Conservation (phyloP, 2,797 vertebrate genomes). For the Betta splendens region DNA sequence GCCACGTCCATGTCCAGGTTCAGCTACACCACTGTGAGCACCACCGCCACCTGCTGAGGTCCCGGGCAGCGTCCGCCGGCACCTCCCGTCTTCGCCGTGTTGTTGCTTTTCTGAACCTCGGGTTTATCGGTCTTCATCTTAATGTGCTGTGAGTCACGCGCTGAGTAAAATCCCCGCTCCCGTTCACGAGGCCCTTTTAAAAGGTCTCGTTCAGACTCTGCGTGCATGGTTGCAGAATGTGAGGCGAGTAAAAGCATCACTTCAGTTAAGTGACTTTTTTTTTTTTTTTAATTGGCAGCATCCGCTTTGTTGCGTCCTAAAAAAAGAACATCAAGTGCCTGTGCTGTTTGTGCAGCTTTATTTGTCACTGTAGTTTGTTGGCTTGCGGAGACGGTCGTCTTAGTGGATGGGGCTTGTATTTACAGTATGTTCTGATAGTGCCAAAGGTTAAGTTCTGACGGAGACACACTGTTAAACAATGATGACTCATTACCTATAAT, state of each 20-base stretch:
- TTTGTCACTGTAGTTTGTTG: slow-evolving; percentile 27
- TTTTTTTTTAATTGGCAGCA: slow-evolving; percentile 41
- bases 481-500: slow-evolving; percentile 4
- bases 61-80: background rate
- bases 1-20: slow-evolving; percentile 88
- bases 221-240: slow-evolving; percentile 54
- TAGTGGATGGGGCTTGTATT: slow-evolving; percentile 11
- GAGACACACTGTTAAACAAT: slow-evolving; percentile 15
- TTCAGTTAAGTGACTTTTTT: slow-evolving; percentile 32
- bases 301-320: slow-evolving; percentile 58
- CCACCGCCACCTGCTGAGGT: slow-evolving; percentile 81
- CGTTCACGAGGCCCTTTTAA: slow-evolving; percentile 22
- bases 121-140: slow-evolving; percentile 40
- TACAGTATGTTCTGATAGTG: slow-evolving; percentile 34
- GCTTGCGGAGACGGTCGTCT: slow-evolving; percentile 14
- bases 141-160: slow-evolving; percentile 38
- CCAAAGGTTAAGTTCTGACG: slow-evolving; percentile 40
- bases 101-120: slow-evolving; percentile 19
- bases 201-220: slow-evolving; percentile 53
- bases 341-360: slow-evolving; percentile 53
- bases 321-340: slow-evolving; percentile 74
- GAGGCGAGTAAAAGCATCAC: slow-evolving; percentile 3
- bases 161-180: slow-evolving; percentile 41
- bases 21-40: slow-evolving; percentile 94
- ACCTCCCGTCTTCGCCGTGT: slow-evolving; percentile 25